These are phyloP conservation scores for Andrena praecox DNA, from an alignment of 2,888 invertebrate species.

Conservation along the genomic window DNA sequence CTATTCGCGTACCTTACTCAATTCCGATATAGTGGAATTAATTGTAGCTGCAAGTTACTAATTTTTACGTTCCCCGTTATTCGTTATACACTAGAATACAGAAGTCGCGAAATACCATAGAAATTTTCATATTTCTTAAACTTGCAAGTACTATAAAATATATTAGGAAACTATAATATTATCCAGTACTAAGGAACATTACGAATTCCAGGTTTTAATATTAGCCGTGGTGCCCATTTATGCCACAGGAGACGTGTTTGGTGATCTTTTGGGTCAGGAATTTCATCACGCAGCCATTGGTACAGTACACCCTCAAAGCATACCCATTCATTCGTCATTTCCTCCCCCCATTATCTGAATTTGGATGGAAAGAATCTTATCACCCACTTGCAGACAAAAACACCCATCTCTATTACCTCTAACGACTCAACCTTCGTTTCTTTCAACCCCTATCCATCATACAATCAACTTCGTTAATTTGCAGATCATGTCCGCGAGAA, in stretches of 20 bases:
- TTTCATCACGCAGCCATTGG: slow-evolving; percentile 24
- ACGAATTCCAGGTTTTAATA: slow-evolving; percentile 54
- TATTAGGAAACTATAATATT: not conserved
- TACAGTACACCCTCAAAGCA: slow-evolving; percentile 40
- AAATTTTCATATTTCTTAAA: too few relatives aligned
- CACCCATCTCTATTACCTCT: too few relatives aligned
- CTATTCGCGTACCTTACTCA: not conserved
- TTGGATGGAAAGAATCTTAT: too few relatives aligned
- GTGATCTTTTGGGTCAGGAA: slow-evolving; percentile 46
- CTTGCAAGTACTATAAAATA: not conserved
- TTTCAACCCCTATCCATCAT: not conserved
- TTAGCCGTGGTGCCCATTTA: slow-evolving; percentile 51
- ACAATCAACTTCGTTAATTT: not conserved
- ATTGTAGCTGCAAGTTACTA: not conserved
- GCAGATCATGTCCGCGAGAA: slow-evolving; percentile 64
- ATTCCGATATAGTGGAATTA: too few relatives aligned
- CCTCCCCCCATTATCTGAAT: too few relatives aligned
- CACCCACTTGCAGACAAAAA: too few relatives aligned
- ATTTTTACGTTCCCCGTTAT: not conserved
- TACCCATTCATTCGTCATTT: not conserved
- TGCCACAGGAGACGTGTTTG: slow-evolving; percentile 31
- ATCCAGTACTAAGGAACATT: not conserved
- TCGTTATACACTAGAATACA: not conserved
- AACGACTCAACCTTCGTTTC: too few relatives aligned
- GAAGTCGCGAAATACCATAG: not conserved